These are phyloP conservation scores for Vidua macroura DNA, from an alignment of 2,113 vertebrate species.

Conservation along the genomic window DNA sequence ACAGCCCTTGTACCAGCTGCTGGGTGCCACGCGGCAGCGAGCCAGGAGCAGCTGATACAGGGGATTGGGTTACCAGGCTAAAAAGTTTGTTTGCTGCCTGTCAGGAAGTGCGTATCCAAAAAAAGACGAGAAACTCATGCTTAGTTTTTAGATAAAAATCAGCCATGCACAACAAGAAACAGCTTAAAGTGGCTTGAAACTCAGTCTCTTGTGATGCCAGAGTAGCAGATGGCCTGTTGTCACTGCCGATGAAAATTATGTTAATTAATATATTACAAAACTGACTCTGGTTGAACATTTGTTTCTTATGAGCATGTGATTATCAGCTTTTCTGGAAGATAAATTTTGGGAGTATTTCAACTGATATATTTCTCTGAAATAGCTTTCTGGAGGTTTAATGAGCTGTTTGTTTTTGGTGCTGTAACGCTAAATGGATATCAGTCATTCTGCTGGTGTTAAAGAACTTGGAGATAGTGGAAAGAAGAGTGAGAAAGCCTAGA, in stretches of 20 bases:
- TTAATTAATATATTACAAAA: slow-evolving; percentile 66
- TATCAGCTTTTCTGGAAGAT: slow-evolving; percentile 45
- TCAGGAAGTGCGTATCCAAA: neutral
- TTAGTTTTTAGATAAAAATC: slow-evolving; percentile 3
- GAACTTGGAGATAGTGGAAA: neutral
- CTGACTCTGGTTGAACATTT: slow-evolving; percentile 23
- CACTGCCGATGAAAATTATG: slow-evolving; percentile 42
- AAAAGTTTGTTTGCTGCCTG: neutral
- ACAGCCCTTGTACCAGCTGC: neutral
- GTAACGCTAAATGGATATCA: neutral
- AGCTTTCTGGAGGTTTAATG: slow-evolving; percentile 18
- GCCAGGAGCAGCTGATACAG: neutral
- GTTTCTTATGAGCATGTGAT: slow-evolving; percentile 28
- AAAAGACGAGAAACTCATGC: neutral
- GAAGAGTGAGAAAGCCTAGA: neutral
- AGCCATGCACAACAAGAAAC: neutral
- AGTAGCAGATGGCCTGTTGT: slow-evolving; percentile 64
- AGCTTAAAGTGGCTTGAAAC: neutral
- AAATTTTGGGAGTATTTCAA: slow-evolving; percentile 22
- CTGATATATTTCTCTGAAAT: slow-evolving; percentile 7
- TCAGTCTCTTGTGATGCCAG: slow-evolving; percentile 2
- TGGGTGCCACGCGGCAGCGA: rapidly evolving
- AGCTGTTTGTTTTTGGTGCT: slow-evolving; percentile 3
- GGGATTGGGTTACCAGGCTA: neutral
- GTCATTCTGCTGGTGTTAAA: neutral